Conservation (phyloP, 35 echinoderm and acorn worm genomes). For the Anneissia japonica region DNA sequence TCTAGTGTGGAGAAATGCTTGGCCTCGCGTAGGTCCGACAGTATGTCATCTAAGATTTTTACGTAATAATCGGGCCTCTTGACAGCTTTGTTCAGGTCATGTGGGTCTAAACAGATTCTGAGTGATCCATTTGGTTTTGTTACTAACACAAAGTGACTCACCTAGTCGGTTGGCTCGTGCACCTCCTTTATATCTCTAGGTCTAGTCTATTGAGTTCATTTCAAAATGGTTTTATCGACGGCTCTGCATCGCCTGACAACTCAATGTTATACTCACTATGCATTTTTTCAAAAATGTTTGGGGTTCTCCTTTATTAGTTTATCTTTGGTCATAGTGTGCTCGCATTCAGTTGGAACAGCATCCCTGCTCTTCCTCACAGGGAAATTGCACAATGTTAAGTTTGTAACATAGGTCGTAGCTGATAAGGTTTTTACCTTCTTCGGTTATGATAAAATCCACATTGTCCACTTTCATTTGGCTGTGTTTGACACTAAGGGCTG, state of each 20-base stretch:
- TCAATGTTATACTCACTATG: constrained; percentile 17
- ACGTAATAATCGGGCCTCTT: constrained; percentile 31
- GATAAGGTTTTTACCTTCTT: background rate
- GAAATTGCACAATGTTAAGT: constrained; percentile 11
- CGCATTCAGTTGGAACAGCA: constrained; percentile 5
- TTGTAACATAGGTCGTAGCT: background rate
- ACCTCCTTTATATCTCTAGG: constrained; percentile 8
- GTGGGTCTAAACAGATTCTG: constrained; percentile 6
- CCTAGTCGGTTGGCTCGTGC: constrained; percentile 17
- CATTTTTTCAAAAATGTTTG: constrained; percentile 15
- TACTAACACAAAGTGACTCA: constrained; percentile 11
- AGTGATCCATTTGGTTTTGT: constrained; percentile 28
- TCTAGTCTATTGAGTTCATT: background rate
- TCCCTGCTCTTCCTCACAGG: background rate
- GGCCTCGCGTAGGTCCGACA: constrained; percentile 5
- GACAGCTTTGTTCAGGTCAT: constrained; percentile 5
- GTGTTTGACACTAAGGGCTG: constrained; percentile 11
- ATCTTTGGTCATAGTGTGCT: background rate
- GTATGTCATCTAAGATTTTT: constrained; percentile 3
- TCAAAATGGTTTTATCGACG: background rate
- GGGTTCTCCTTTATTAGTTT: constrained; percentile 8
- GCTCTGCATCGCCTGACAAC: background rate
- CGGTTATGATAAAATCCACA: constrained; percentile 16
- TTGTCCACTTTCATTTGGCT: constrained; percentile 1
- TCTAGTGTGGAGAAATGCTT: constrained; percentile 33